phyloP scores from a whole-genome alignment of 2,113 vertebrate species.

The Chionomys nivalis region DNA sequence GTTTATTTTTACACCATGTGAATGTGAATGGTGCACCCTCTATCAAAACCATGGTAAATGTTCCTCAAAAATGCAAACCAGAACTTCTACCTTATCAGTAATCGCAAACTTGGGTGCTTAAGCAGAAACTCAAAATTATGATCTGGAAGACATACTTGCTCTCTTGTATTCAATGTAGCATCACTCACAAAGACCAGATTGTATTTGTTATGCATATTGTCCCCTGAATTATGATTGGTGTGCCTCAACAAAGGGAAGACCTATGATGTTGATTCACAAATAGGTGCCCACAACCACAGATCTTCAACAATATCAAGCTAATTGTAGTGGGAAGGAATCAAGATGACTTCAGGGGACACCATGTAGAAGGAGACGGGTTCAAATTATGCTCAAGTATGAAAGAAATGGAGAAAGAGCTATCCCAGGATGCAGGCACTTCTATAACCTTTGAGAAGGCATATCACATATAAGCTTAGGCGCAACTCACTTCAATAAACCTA shows the following conservation, averaged over 20 bases:
- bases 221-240: background rate
- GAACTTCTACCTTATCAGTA: background rate
- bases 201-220: too few species aligned
- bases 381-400: background rate
- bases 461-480: background rate
- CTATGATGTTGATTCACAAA: background rate
- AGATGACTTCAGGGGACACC: background rate
- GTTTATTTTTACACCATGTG: background rate
- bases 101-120: background rate
- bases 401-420: background rate
- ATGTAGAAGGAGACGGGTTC: background rate
- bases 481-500: background rate
- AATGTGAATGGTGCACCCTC: background rate
- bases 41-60: background rate
- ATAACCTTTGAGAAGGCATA: background rate
- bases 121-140: background rate
- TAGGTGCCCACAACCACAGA: background rate
- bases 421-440: background rate
- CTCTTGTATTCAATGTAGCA: background rate
- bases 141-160: background rate
- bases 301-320: background rate
- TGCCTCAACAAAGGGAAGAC: background rate
- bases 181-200: background rate
- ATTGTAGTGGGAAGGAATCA: background rate
- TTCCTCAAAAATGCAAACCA: background rate